Percentiles rank a stretch among this genome's conserved stretches.
These are phyloP conservation scores for Hypocryptadius cinnamomeus DNA, from an alignment of 2,113 vertebrate species.

Conservation along the genomic window DNA sequence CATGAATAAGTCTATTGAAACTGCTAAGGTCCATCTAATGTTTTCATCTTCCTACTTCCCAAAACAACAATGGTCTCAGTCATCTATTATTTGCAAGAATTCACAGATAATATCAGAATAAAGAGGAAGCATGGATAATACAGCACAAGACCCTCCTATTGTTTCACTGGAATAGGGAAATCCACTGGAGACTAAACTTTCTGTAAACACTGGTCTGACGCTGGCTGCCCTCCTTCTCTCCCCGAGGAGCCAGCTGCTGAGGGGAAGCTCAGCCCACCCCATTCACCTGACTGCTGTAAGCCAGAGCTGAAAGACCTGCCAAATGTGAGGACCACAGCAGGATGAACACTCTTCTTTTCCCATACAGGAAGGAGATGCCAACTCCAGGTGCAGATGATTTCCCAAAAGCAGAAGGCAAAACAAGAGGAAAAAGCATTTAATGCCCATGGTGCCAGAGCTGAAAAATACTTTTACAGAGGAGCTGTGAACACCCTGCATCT, in stretches of 20 bases:
- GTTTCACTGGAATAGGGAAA: neutral
- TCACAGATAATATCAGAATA: constrained; percentile 31
- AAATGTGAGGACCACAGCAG: neutral
- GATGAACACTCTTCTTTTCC: neutral
- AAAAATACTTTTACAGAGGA: neutral
- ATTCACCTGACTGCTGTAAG: neutral
- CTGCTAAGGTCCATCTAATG: neutral
- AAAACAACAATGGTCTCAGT: neutral
- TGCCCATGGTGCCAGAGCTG: neutral
- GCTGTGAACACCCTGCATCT: neutral
- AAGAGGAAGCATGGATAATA: constrained; percentile 3
- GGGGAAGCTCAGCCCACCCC: neutral
- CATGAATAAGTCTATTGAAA: constrained; percentile 4
- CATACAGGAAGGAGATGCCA: neutral
- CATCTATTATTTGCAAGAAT: constrained; percentile 25
- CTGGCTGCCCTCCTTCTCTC: neutral
- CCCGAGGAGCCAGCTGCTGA: rapidly evolving
- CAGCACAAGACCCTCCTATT: neutral
- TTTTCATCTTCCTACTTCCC: constrained; percentile 18
- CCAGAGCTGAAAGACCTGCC: neutral
- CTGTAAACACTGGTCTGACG: neutral
- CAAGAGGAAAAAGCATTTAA: neutral
- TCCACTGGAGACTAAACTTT: neutral
- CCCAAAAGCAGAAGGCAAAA: neutral
- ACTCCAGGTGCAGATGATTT: neutral